Conservation (phyloP, 2,113 vertebrate species). For the Sapayoa aenigma region DNA sequence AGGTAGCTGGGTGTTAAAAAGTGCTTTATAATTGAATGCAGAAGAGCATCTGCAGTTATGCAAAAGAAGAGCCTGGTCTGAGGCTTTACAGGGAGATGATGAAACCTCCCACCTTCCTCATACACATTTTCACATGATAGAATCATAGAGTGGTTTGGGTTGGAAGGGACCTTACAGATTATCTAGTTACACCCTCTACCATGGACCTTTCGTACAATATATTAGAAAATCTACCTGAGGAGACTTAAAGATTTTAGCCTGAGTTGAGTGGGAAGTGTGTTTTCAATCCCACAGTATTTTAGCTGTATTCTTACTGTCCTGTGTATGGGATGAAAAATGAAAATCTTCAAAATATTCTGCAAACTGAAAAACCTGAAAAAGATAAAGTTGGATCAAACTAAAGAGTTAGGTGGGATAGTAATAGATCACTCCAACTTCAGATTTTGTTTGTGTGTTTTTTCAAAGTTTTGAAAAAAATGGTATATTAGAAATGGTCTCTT, state of each 20-base stretch:
- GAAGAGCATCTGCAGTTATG: not conserved
- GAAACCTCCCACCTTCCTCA: not conserved
- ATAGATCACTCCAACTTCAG: not conserved
- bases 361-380: not conserved
- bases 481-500: not conserved
- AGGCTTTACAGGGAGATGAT: not conserved
- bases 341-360: not conserved
- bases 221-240: not conserved
- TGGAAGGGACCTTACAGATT: not conserved
- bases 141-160: not conserved
- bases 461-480: not conserved
- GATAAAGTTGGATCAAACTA: not conserved
- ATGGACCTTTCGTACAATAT: not conserved
- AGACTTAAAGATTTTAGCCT: not conserved
- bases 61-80: not conserved
- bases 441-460: not conserved
- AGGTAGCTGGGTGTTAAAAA: not conserved
- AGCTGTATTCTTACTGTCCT: not conserved
- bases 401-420: not conserved
- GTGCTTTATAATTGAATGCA: not conserved
- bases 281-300: not conserved
- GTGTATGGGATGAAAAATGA: not conserved
- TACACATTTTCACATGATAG: not conserved
- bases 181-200: not conserved
- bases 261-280: not conserved